Evolutionary conservation across 2,113 vertebrate genomes (phyloP).

Genomic region (Rhynchomys soricoides): DNA sequence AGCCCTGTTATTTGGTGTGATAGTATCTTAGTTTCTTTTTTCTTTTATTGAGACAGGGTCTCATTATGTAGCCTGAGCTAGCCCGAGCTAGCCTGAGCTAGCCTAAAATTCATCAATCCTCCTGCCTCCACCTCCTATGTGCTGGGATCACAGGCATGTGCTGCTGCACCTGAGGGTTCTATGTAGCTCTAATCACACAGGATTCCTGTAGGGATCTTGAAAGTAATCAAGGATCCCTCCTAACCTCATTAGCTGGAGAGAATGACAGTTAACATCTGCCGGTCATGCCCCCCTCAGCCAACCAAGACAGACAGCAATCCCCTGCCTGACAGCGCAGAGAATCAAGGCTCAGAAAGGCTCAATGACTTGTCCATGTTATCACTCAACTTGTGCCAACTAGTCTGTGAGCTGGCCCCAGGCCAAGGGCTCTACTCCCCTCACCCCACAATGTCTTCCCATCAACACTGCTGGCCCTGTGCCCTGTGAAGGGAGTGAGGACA

Average conservation of each 20-base stretch:
- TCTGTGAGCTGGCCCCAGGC: background rate
- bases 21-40: background rate
- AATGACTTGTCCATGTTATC: background rate
- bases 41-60: background rate
- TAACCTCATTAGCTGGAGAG: background rate
- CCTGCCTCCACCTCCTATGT: background rate
- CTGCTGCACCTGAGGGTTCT: background rate
- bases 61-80: background rate
- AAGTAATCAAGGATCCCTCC: background rate
- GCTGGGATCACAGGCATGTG: background rate
- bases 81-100: background rate
- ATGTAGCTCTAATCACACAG: background rate
- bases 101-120: background rate
- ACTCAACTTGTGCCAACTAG: fast-evolving
- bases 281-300: background rate
- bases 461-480: background rate
- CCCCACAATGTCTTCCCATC: background rate
- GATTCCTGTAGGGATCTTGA: background rate
- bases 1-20: background rate
- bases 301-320: background rate
- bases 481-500: fast-evolving
- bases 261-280: background rate
- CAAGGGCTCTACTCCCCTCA: background rate
- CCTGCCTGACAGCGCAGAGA: background rate
- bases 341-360: background rate